Conservation (phyloP, 2,888 invertebrate genomes). For the Pollenia amentaria region DNA sequence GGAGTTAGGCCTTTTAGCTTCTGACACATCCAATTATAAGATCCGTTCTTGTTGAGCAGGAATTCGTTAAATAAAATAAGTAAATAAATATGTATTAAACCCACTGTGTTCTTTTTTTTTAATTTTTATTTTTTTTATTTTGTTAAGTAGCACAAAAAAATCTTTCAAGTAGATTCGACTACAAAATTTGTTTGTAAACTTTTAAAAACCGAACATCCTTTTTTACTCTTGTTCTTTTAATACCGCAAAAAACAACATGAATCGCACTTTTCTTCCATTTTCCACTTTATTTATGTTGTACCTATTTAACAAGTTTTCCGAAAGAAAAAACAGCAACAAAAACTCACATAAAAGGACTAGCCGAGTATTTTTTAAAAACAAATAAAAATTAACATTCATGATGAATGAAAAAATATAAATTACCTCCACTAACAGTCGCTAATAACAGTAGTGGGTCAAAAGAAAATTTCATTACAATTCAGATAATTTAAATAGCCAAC, state of each 20-base stretch:
- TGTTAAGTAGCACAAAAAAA: not conserved
- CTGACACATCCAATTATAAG: no score
- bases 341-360: conserved; percentile 43
- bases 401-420: conserved; percentile 1
- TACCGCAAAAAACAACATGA: conserved; percentile 30
- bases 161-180: conserved; percentile 9
- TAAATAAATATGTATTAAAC: no score
- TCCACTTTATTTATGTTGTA: conserved; percentile 22
- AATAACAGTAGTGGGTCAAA: not conserved
- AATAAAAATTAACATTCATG: conserved; percentile 49
- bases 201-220: conserved; percentile 9
- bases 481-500: no score
- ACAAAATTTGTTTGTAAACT: conserved; percentile 4
- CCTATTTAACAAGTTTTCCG: conserved; percentile 51
- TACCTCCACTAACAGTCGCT: not conserved
- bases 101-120: not conserved
- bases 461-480: not conserved
- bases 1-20: no score
- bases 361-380: conserved; percentile 54
- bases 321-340: conserved; percentile 5
- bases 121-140: no score
- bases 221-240: not conserved
- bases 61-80: no score
- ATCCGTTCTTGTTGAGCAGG: no score
- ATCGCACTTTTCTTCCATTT: conserved; percentile 32